phyloP scores from a whole-genome alignment of 2,888 invertebrate species.

The Entomobrya multifasciata region DNA sequence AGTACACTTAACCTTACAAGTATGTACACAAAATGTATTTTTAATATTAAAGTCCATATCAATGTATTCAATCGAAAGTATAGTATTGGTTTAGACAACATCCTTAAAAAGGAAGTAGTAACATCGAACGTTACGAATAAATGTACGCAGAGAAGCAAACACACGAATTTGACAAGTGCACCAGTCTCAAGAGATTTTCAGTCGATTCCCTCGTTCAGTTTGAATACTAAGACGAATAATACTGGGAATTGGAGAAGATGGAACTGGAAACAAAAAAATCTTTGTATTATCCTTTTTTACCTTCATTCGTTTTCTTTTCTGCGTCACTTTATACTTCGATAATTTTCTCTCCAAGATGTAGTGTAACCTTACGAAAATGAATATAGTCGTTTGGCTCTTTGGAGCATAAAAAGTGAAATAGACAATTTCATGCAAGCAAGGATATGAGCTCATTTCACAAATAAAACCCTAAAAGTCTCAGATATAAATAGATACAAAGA shows the following conservation, averaged over 20 bases:
- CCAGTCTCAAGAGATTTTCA: constrained; percentile 46
- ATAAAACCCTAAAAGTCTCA: background rate
- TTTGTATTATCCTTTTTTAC: background rate
- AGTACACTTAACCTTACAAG: no score
- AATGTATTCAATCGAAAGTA: no score
- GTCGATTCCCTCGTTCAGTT: constrained; percentile 28
- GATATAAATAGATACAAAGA: background rate
- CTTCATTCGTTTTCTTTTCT: constrained; percentile 28
- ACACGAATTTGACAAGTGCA: constrained; percentile 59
- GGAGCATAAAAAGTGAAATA: background rate
- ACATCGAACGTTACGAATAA: no score
- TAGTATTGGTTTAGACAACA: no score
- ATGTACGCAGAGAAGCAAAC: constrained; percentile 31
- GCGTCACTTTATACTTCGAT: background rate
- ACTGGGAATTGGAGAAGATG: background rate
- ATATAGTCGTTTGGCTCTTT: background rate
- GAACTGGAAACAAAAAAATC: constrained; percentile 40
- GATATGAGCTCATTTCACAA: background rate
- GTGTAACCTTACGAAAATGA: no score
- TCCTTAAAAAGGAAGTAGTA: no score
- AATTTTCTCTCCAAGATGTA: background rate
- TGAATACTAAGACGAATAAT: background rate
- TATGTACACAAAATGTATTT: no score
- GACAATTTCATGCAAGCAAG: constrained; percentile 24
- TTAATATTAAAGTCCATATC: no score